phyloP scores from a whole-genome alignment of 2,113 vertebrate species.

The Channa argus region DNA sequence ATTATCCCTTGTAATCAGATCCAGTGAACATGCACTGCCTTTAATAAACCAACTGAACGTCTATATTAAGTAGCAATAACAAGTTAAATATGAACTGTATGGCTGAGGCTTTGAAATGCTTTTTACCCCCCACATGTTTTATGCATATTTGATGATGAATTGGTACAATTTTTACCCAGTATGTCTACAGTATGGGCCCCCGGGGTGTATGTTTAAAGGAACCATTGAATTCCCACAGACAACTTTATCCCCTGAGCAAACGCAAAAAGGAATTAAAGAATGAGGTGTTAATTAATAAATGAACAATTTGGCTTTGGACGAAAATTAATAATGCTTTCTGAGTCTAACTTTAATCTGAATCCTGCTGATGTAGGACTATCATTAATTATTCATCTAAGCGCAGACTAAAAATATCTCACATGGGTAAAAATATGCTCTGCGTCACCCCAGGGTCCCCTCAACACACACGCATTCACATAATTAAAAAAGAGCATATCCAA shows the following conservation, averaged over 20 bases:
- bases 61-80: background rate
- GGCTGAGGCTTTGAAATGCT: background rate
- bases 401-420: conserved; percentile 56
- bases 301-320: background rate
- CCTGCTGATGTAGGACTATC: conserved; percentile 54
- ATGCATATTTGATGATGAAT: conserved; percentile 26
- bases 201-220: background rate
- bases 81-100: background rate
- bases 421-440: conserved; percentile 54
- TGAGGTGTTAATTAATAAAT: background rate
- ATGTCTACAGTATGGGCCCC: background rate
- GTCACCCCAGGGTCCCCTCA: background rate
- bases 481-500: too few relatives aligned
- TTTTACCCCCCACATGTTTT: conserved; percentile 36
- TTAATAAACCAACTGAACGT: background rate
- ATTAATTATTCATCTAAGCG: conserved; percentile 68
- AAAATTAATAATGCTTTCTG: background rate
- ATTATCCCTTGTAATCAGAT: background rate
- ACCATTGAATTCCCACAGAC: background rate
- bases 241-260: background rate
- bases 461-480: background rate
- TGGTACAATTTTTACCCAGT: background rate
- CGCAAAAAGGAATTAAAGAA: conserved; percentile 4
- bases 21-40: background rate
- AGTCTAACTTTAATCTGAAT: conserved; percentile 31